Percentiles rank a stretch among this genome's conserved stretches.
Evolutionary conservation across 2,888 invertebrate genomes (phyloP).

Genomic region (Athripsodes cinereus): DNA sequence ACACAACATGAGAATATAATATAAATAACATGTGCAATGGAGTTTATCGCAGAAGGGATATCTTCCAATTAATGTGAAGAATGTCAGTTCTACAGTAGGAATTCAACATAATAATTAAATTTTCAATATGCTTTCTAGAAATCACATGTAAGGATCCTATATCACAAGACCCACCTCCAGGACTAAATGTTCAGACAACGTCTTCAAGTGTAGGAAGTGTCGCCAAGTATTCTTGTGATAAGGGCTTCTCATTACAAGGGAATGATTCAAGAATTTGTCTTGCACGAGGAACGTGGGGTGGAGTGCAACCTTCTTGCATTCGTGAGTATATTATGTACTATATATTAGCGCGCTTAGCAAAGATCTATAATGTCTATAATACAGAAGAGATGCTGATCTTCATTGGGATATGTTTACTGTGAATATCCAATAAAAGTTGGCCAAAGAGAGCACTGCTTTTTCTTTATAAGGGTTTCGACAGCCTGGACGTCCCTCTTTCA

Average conservation of each 20-base stretch:
- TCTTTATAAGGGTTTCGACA: background rate
- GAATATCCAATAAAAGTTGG: background rate
- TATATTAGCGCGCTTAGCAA: too few relatives aligned
- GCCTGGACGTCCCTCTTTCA: background rate
- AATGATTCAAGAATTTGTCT: slow-evolving; percentile 72
- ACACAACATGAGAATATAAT: too few relatives aligned
- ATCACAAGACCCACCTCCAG: slow-evolving; percentile 45
- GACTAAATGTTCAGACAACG: slow-evolving; percentile 52
- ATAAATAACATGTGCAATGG: too few relatives aligned
- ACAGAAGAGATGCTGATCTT: too few relatives aligned
- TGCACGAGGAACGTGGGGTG: slow-evolving; percentile 77
- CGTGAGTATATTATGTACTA: slow-evolving; percentile 49
- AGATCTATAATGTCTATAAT: too few relatives aligned
- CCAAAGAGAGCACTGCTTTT: background rate
- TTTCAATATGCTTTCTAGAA: too few relatives aligned
- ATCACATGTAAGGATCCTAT: slow-evolving; percentile 71
- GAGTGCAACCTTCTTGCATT: slow-evolving; percentile 69
- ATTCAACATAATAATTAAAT: too few relatives aligned
- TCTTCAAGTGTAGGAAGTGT: slow-evolving; percentile 72
- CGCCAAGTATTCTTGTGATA: slow-evolving; percentile 76
- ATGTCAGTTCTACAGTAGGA: too few relatives aligned
- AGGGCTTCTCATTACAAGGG: slow-evolving; percentile 73
- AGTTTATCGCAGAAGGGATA: too few relatives aligned
- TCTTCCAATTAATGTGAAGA: too few relatives aligned
- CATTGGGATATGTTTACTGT: too few relatives aligned